These are phyloP conservation scores for Athalia cordata DNA, from an alignment of 2,888 invertebrate species.

Conservation along the genomic window DNA sequence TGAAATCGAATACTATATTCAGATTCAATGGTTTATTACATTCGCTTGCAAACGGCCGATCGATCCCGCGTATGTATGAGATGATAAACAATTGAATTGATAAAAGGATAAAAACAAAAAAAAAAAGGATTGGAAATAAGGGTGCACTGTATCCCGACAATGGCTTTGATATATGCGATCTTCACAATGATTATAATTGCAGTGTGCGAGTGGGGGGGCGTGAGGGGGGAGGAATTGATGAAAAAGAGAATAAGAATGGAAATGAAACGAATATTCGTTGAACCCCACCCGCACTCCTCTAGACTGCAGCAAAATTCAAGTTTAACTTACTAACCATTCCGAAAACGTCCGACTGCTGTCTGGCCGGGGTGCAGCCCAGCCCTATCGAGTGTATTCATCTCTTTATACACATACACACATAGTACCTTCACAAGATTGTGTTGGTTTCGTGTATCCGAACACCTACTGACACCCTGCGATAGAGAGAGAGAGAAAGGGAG, in stretches of 20 bases:
- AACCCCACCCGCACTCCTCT: conserved; percentile 44
- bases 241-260: background rate
- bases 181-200: background rate
- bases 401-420: conserved; percentile 12
- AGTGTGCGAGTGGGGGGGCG: background rate
- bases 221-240: background rate
- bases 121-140: too few relatives aligned
- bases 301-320: conserved; percentile 44
- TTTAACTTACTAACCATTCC: conserved; percentile 42
- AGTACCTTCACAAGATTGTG: background rate
- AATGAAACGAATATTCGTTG: conserved; percentile 21
- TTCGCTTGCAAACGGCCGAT: too few relatives aligned
- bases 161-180: too few relatives aligned
- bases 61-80: too few relatives aligned
- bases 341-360: conserved; percentile 44
- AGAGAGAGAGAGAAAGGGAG: background rate
- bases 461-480: background rate
- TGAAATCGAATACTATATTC: too few relatives aligned
- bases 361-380: conserved; percentile 44
- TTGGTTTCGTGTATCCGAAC: background rate
- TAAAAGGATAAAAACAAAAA: too few relatives aligned
- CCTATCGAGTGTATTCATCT: conserved; percentile 43
- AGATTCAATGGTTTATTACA: too few relatives aligned
- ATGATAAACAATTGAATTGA: too few relatives aligned
- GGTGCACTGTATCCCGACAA: too few relatives aligned